Percentiles rank a stretch among this genome's conserved stretches.
phyloP scores from a whole-genome alignment of 2,113 vertebrate genomes.

The Myrmecophaga tridactyla region DNA sequence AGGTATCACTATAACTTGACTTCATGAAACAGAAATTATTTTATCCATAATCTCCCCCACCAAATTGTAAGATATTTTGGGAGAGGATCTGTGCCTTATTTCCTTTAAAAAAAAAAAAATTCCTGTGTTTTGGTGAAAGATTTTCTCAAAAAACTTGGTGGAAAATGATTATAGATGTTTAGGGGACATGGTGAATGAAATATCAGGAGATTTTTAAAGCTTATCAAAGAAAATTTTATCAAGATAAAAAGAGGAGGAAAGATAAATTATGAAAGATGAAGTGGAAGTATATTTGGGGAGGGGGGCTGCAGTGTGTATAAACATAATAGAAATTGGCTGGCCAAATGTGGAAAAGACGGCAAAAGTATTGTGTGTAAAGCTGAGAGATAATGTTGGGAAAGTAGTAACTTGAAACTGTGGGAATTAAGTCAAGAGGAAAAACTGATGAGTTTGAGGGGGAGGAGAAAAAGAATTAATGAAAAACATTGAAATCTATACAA shows the following conservation, averaged over 20 bases:
- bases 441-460: not conserved
- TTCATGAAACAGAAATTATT: not conserved
- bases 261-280: not conserved
- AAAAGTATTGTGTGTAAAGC: not conserved
- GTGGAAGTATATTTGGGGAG: not conserved
- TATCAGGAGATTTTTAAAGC: not conserved
- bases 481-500: not conserved
- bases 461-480: not conserved
- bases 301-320: not conserved
- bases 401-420: slow-evolving; percentile 33
- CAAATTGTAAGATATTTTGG: not conserved
- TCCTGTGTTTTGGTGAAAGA: not conserved
- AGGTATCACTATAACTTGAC: not conserved
- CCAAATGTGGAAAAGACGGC: not conserved
- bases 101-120: too few species aligned
- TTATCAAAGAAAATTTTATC: not conserved
- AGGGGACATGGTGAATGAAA: not conserved
- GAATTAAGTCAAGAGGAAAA: slow-evolving; percentile 24
- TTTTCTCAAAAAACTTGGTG: not conserved
- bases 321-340: not conserved
- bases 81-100: not conserved
- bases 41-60: not conserved
- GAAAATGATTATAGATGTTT: not conserved
- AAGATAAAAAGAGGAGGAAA: not conserved
- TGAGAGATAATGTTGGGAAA: not conserved